phyloP scores from a whole-genome alignment of 2,888 invertebrate genomes.

The Acrobasis repandana region DNA sequence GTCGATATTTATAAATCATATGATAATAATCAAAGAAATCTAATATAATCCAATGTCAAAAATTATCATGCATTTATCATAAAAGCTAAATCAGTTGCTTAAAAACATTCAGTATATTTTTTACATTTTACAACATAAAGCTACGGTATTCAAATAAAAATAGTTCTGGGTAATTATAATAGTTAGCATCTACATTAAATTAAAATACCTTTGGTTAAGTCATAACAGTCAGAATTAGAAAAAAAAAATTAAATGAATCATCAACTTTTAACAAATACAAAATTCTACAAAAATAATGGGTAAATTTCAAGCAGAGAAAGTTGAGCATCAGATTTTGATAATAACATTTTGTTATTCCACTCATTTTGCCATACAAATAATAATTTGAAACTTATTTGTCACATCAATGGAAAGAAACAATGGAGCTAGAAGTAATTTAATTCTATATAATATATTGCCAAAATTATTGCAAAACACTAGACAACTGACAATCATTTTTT shows the following conservation, averaged over 20 bases:
- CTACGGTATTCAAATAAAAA: slow-evolving; percentile 49
- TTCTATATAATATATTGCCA: too few relatives aligned
- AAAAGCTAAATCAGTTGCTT: slow-evolving; percentile 49
- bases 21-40: slow-evolving; percentile 23
- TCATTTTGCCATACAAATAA: slow-evolving; percentile 66
- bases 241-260: slow-evolving; percentile 50
- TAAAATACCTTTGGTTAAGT: slow-evolving; percentile 51
- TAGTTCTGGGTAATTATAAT: slow-evolving; percentile 41
- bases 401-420: background rate
- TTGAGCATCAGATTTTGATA: slow-evolving; percentile 75
- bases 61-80: slow-evolving; percentile 55
- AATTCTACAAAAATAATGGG: slow-evolving; percentile 56
- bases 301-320: slow-evolving; percentile 65
- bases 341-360: slow-evolving; percentile 49
- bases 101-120: slow-evolving; percentile 44
- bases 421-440: too few relatives aligned
- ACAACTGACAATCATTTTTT: background rate
- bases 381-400: slow-evolving; percentile 62
- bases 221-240: slow-evolving; percentile 55
- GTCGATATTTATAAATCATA: slow-evolving; percentile 25
- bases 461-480: too few relatives aligned
- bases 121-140: slow-evolving; percentile 50
- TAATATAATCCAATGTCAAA: slow-evolving; percentile 36
- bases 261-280: slow-evolving; percentile 48
- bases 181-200: slow-evolving; percentile 57